Conservation (phyloP, 2,888 invertebrate species). For the Blastobasis adustella region DNA sequence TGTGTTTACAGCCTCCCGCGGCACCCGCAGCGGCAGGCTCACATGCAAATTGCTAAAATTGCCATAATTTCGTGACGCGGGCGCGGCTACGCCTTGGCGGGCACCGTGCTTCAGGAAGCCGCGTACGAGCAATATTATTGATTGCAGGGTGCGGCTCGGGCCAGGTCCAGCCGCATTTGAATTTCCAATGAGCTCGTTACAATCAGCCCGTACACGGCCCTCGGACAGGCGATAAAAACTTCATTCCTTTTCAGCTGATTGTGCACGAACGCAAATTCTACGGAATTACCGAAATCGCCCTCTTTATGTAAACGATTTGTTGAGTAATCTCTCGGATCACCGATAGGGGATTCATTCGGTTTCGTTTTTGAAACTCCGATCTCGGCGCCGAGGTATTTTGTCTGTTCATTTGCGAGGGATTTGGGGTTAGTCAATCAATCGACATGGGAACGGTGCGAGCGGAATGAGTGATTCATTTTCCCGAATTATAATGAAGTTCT, state of each 20-base stretch:
- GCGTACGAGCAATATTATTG: constrained; percentile 74
- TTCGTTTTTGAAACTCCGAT: neutral
- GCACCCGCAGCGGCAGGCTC: no score
- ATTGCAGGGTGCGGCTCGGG: constrained; percentile 55
- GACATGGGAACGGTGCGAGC: no score
- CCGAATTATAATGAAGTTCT: no score
- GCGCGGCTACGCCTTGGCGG: constrained; percentile 24
- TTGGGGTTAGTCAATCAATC: no score
- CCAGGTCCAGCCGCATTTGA: constrained; percentile 59
- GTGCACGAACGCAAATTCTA: constrained; percentile 37
- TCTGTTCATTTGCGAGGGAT: no score
- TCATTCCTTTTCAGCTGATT: constrained; percentile 53
- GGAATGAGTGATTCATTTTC: no score
- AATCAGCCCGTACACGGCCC: constrained; percentile 47
- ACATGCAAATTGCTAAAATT: no score
- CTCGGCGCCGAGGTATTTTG: no score
- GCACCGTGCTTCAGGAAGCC: constrained; percentile 46
- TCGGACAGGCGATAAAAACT: constrained; percentile 57
- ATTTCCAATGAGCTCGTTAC: constrained; percentile 74
- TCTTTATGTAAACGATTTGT: constrained; percentile 32
- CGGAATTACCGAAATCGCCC: constrained; percentile 39
- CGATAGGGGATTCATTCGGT: constrained; percentile 4
- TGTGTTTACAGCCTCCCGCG: no score
- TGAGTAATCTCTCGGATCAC: constrained; percentile 15
- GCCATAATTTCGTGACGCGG: constrained; percentile 16